Evolutionary conservation across 2,113 vertebrate genomes (phyloP).

Genomic region (Urocynchramus pylzowi): DNA sequence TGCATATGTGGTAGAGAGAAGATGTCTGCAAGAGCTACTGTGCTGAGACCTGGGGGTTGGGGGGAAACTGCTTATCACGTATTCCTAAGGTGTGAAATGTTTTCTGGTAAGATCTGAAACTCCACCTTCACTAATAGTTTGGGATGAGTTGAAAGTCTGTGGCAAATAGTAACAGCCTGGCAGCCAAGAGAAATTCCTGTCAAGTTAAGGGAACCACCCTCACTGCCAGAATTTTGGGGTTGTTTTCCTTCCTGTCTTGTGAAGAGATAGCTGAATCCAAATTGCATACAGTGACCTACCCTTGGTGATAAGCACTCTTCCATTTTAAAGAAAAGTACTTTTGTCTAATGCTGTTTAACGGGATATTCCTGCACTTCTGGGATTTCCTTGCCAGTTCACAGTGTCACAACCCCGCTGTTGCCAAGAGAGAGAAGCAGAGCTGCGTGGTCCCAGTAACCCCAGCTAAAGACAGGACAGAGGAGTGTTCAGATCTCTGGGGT

Average conservation of each 20-base stretch:
- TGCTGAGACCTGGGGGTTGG: not conserved
- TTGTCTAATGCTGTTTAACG: not conserved
- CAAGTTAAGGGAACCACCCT: not conserved
- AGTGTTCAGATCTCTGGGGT: not conserved
- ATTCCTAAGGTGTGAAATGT: constrained; percentile 22
- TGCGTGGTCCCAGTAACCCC: not conserved
- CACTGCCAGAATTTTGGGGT: not conserved
- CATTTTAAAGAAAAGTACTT: not conserved
- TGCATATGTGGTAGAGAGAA: not conserved
- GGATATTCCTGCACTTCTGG: constrained; percentile 14
- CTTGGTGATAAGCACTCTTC: not conserved
- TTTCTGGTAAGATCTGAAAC: constrained; percentile 29
- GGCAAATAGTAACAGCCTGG: not conserved
- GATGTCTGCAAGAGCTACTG: not conserved
- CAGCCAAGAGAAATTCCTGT: not conserved
- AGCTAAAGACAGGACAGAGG: not conserved
- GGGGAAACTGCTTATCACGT: not conserved
- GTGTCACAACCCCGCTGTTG: not conserved
- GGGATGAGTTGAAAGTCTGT: not conserved
- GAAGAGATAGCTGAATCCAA: not conserved
- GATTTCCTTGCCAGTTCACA: not conserved
- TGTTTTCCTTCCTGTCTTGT: not conserved
- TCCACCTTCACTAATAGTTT: constrained; percentile 2
- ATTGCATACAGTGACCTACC: not conserved
- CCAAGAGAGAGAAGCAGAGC: constrained; percentile 17